These are phyloP conservation scores for Coregonus sp. DNA, from an alignment of 2,797 vertebrate species.

Conservation along the genomic window DNA sequence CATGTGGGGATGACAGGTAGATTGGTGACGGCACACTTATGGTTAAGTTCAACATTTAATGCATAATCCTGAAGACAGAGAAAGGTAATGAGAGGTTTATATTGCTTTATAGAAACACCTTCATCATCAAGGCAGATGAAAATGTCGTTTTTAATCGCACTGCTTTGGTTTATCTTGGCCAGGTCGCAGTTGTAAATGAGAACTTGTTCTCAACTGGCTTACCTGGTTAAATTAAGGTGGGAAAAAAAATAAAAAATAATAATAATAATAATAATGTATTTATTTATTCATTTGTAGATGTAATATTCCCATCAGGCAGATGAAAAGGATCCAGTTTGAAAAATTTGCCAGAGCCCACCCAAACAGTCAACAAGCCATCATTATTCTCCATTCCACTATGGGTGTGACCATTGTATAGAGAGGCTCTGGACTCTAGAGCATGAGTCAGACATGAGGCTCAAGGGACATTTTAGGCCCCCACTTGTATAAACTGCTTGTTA, in stretches of 20 bases:
- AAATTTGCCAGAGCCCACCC: background rate
- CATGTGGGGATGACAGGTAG: background rate
- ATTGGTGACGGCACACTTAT: background rate
- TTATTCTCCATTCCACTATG: background rate
- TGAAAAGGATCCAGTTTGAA: no score
- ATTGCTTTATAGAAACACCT: background rate
- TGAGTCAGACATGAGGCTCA: background rate
- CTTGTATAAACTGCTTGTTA: background rate
- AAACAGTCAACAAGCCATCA: background rate
- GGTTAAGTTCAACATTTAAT: background rate
- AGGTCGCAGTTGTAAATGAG: no score
- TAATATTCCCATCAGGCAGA: no score
- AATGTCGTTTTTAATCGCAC: no score
- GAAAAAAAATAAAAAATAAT: no score
- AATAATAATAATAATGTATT: no score
- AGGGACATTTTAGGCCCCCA: background rate
- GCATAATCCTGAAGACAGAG: background rate
- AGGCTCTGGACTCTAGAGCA: background rate
- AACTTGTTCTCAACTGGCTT: no score
- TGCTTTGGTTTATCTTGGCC: no score
- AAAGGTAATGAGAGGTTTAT: background rate
- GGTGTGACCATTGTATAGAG: no score
- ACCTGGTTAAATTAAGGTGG: no score
- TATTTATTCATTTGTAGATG: no score
- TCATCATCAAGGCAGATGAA: no score